Evolutionary conservation across 2,888 invertebrate species (phyloP).

Genomic region (Saturnia pavonia): DNA sequence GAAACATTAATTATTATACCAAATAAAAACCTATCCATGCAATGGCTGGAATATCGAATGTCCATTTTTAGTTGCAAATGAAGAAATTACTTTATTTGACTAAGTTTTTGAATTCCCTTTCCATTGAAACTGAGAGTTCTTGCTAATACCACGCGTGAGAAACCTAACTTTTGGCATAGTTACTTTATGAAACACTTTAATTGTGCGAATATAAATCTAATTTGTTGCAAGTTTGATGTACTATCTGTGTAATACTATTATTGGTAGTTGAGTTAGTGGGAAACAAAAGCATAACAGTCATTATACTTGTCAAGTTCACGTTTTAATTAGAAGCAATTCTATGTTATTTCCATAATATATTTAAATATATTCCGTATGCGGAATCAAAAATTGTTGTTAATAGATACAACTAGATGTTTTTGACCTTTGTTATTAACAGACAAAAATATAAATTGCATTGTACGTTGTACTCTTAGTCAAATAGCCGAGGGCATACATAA

Average conservation of each 20-base stretch:
- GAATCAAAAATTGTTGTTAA: constrained; percentile 25
- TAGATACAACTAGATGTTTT: constrained; percentile 23
- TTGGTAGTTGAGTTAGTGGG: constrained; percentile 15
- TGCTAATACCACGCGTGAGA: constrained; percentile 20
- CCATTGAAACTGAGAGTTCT: constrained; percentile 16
- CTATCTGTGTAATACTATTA: constrained; percentile 17
- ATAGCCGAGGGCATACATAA: constrained; percentile 24
- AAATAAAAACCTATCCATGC: no score
- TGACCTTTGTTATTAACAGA: constrained; percentile 34
- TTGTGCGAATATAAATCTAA: constrained; percentile 23
- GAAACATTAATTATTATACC: no score
- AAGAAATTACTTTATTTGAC: constrained; percentile 4
- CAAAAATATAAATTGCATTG: constrained; percentile 36
- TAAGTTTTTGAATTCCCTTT: constrained; percentile 13
- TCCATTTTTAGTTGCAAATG: not conserved
- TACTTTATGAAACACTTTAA: constrained; percentile 22
- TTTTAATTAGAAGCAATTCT: constrained; percentile 15
- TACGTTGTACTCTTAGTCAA: constrained; percentile 20
- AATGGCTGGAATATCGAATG: no score
- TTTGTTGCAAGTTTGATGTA: constrained; percentile 15
- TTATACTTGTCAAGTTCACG: constrained; percentile 15
- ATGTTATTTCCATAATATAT: constrained; percentile 17
- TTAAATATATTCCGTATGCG: constrained; percentile 22
- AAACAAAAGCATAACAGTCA: not conserved
- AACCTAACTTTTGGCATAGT: constrained; percentile 18